These are phyloP conservation scores for Synergus itoensis DNA, from an alignment of 2,888 invertebrate genomes.

Conservation along the genomic window DNA sequence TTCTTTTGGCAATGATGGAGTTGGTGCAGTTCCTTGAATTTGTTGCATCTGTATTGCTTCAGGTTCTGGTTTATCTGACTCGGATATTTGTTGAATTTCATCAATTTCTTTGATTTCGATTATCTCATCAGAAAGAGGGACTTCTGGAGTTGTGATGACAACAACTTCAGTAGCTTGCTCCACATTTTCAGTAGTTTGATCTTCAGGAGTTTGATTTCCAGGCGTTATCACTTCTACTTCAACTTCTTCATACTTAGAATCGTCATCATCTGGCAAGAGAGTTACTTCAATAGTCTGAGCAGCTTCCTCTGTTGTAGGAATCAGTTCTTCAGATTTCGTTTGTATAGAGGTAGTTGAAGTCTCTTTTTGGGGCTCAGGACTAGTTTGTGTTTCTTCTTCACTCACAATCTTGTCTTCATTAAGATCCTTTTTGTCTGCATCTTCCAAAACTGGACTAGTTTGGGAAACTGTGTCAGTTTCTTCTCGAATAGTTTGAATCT, in stretches of 20 bases:
- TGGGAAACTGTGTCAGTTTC: background rate
- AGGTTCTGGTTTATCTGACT: conserved; percentile 53
- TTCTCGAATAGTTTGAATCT: conserved; percentile 63
- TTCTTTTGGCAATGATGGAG: background rate
- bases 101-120: conserved; percentile 58
- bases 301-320: conserved; percentile 69
- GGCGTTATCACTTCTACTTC: conserved; percentile 33
- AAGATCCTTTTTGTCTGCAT: background rate
- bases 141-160: conserved; percentile 16
- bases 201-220: background rate
- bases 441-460: conserved; percentile 45
- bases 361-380: conserved; percentile 54
- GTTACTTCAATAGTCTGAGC: conserved; percentile 60
- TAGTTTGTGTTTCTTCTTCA: conserved; percentile 64
- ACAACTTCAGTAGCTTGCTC: conserved; percentile 20
- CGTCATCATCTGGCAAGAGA: conserved; percentile 46
- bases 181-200: conserved; percentile 26
- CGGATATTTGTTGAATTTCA: conserved; percentile 31
- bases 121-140: background rate
- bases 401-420: conserved; percentile 6
- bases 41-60: conserved; percentile 57
- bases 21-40: conserved; percentile 50
- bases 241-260: background rate
- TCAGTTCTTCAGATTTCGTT: conserved; percentile 71
- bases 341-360: conserved; percentile 55